These are phyloP conservation scores for Charina bottae DNA, from an alignment of 2,113 vertebrate species.

Conservation along the genomic window DNA sequence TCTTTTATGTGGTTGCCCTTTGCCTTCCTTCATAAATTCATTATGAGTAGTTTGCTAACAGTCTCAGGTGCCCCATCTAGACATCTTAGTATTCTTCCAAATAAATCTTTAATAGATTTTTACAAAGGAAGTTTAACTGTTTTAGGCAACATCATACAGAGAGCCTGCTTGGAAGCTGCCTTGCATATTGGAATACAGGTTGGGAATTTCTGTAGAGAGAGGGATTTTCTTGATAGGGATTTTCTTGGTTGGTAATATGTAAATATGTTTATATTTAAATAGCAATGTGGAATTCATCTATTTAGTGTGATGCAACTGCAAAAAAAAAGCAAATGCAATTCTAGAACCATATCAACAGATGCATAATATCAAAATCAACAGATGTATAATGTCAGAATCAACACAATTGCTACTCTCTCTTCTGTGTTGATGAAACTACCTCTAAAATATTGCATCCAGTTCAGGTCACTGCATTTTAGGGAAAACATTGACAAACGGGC, in stretches of 20 bases:
- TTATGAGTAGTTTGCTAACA: conserved; percentile 58
- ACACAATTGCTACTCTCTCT: background rate
- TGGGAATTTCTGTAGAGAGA: background rate
- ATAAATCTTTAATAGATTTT: conserved; percentile 21
- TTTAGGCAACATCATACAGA: background rate
- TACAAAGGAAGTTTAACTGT: conserved; percentile 25
- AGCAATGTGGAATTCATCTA: background rate
- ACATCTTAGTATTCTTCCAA: conserved; percentile 4
- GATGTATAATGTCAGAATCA: background rate
- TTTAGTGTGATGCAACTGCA: background rate
- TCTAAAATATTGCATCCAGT: background rate
- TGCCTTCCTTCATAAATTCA: conserved; percentile 56
- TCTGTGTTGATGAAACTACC: background rate
- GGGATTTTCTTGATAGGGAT: background rate
- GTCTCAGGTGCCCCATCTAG: conserved; percentile 15
- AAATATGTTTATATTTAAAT: background rate
- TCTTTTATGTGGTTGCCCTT: conserved; percentile 55
- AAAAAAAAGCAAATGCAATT: too few species aligned
- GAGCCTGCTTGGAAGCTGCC: background rate
- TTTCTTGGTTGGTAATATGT: background rate
- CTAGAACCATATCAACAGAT: background rate
- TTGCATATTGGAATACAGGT: background rate
- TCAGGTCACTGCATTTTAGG: background rate
- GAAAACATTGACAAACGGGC: background rate
- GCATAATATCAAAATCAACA: background rate